Percentiles rank a stretch among this genome's conserved stretches.
Conservation (phyloP, 2,888 invertebrate species). For the Tricholauxania praeusta region DNA sequence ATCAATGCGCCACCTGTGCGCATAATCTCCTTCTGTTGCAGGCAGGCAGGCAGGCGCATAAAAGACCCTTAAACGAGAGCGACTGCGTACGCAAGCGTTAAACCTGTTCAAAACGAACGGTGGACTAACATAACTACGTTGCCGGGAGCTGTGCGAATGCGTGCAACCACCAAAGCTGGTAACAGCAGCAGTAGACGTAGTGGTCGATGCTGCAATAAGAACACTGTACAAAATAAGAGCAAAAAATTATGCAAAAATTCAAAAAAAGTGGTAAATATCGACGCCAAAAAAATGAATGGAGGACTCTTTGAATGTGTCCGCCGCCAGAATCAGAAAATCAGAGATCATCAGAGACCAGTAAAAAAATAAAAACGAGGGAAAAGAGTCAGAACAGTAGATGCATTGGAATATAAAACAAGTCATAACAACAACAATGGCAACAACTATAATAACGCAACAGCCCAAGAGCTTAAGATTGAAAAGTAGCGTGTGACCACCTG, state of each 20-base stretch:
- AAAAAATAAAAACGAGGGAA: background rate
- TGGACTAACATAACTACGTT: too few species aligned
- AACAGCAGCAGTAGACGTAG: conserved; percentile 10
- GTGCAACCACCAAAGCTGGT: conserved; percentile 21
- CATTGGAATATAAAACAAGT: background rate
- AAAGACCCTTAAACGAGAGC: background rate
- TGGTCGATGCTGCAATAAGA: background rate
- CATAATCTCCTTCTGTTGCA: conserved; percentile 1
- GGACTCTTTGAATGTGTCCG: conserved; percentile 35
- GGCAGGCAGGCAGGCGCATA: conserved; percentile 4
- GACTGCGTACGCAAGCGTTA: too few species aligned
- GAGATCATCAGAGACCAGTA: conserved; percentile 9
- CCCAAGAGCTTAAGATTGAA: conserved; percentile 1
- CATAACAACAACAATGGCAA: conserved; percentile 18
- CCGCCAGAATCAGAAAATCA: conserved; percentile 24
- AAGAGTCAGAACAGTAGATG: background rate
- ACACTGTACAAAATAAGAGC: conserved; percentile 6
- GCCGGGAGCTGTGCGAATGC: conserved; percentile 26
- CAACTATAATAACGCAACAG: conserved; percentile 6
- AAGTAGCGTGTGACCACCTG: conserved; percentile 63
- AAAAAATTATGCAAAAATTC: conserved; percentile 7
- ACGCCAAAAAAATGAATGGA: conserved; percentile 41
- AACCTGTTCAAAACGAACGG: too few species aligned
- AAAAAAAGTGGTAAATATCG: conserved; percentile 40
- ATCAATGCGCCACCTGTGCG: conserved; percentile 38